A percentile compares a stretch with the other conserved stretches of the same genome.
These are phyloP conservation scores for Halesus radiatus DNA, from an alignment of 1,140 invertebrate species.

Conservation along the genomic window DNA sequence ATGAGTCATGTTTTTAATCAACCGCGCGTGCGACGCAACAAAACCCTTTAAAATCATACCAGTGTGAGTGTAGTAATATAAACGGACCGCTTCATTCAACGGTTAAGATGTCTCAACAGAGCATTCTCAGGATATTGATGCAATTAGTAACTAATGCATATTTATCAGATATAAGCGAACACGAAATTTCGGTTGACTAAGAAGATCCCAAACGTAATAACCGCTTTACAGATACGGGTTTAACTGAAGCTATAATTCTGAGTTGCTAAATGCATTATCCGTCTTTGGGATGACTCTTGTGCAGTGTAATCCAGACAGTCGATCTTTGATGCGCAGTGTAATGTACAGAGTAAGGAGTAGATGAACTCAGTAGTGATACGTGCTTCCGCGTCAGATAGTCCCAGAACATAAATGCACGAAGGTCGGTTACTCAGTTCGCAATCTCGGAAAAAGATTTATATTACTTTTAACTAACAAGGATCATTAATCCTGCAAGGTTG, in stretches of 20 bases:
- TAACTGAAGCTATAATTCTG: neutral
- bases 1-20: no score
- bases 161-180: neutral
- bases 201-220: no score
- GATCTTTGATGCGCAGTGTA: no score
- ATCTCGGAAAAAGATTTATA: neutral
- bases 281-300: neutral
- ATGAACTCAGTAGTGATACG: neutral
- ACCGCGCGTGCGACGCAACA: no score
- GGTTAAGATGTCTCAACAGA: no score
- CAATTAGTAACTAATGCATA: neutral
- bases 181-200: neutral
- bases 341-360: neutral
- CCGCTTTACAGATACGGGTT: no score
- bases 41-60: no score
- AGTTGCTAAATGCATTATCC: conserved; percentile 18
- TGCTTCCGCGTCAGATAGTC: neutral
- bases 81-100: no score
- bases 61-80: no score
- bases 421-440: neutral
- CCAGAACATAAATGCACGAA: neutral
- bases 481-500: no score
- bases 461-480: no score
- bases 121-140: no score
- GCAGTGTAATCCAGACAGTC: conserved; percentile 23